Evolutionary conservation across 1,140 invertebrate species (phyloP), one percentile per base, ranked within the genome.

Genomic region (Anastatus disparis): DNA sequence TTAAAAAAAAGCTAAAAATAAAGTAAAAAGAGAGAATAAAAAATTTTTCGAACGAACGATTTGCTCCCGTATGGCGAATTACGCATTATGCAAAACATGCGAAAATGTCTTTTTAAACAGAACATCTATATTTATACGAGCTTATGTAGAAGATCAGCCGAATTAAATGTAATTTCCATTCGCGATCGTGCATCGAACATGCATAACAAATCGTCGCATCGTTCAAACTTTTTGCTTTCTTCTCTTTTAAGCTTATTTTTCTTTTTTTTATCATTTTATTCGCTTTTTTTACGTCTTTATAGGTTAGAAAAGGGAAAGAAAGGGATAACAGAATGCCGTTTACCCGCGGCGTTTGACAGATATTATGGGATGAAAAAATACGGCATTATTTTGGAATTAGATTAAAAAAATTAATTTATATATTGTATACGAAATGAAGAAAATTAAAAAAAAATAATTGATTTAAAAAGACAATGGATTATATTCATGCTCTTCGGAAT

Each of bases 91-190:
- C 81, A 83, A 85, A 85, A 82, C 79, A 84, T 72, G 77, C 81
- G 81, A 82, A 78, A 84, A 84, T 83, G 79, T 78, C 74, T 81
- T 84, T 84, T 84, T 84, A 83, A 85, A 83, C 77, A 77, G 79
- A 79, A 84, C 82, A 80, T 84, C 83, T 84, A 82, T 82, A 85
- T 85, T 84, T 82, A 84, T 35, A 40, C 62, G 22, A 24, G 35
- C 55, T 61, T 71, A 74, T 75, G 75, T 71, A 65, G 50, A 12
- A 12, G 4, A 7, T 44, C 24, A 68, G 74, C 74, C 75, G 76
- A 84, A 85, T 84, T 84, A 82, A 82, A 79, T 72, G 82, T 76
- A 85, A 84, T 85, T 85, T 85, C 76, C 79, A 78, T 82, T 77
- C 76, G 75, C 50, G 71, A 66, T 38, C 38, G 24, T 77, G 75